A percentile compares a stretch with the other conserved stretches of the same genome.
These are phyloP conservation scores for Prosapia bicincta DNA, from an alignment of 2,888 invertebrate genomes.

Conservation along the genomic window DNA sequence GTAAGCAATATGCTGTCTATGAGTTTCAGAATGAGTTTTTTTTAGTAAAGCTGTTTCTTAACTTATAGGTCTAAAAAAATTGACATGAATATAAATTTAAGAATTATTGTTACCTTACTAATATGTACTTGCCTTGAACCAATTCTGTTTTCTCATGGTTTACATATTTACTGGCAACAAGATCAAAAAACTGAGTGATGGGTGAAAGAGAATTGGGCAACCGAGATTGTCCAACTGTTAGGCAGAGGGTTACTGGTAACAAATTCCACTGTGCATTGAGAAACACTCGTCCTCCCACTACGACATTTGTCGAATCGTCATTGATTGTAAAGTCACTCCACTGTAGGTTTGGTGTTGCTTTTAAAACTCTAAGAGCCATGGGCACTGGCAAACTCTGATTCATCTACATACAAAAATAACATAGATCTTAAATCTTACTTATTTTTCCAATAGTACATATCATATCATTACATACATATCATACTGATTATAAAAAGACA, in stretches of 20 bases:
- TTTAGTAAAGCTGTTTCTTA: too few species aligned
- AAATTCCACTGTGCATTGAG: constrained; percentile 71
- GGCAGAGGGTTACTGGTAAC: constrained; percentile 58
- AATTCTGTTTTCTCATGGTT: constrained; percentile 26
- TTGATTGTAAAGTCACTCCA: constrained; percentile 69
- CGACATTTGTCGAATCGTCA: constrained; percentile 51
- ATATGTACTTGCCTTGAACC: constrained; percentile 34
- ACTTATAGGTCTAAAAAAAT: too few species aligned
- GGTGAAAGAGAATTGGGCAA: constrained; percentile 66
- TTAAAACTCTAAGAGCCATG: background rate
- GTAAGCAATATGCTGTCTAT: too few species aligned
- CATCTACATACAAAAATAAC: constrained; percentile 29
- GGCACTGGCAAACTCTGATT: constrained; percentile 48
- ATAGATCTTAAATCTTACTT: too few species aligned
- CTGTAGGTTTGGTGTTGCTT: constrained; percentile 53
- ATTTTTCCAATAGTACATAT: too few species aligned
- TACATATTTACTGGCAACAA: constrained; percentile 64
- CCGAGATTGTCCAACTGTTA: constrained; percentile 59
- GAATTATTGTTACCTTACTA: too few species aligned
- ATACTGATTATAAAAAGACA: too few species aligned
- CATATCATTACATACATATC: too few species aligned
- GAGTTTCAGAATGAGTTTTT: too few species aligned
- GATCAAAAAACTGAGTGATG: constrained; percentile 76
- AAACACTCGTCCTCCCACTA: constrained; percentile 68
- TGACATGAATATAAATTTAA: too few species aligned